A percentile compares a stretch with the other conserved stretches of the same genome.
Conservation (phyloP, 2,888 invertebrate genomes). For the Drosophila parthenogenetica region DNA sequence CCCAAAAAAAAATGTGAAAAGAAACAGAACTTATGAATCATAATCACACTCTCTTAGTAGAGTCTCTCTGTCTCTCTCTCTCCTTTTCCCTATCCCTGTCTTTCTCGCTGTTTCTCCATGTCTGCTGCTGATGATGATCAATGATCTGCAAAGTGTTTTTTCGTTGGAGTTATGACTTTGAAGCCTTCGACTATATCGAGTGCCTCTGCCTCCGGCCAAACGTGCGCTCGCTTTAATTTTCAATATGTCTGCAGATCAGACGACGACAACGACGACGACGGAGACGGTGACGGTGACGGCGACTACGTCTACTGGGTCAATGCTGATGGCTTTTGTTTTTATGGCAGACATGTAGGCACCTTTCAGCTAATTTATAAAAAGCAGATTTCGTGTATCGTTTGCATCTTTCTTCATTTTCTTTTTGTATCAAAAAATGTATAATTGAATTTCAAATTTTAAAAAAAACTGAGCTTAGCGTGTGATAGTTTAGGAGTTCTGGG, state of each 20-base stretch:
- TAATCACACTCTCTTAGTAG: conserved; percentile 64
- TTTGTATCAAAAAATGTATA: conserved; percentile 16
- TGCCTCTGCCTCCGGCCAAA: conserved; percentile 53
- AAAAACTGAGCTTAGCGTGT: conserved; percentile 24
- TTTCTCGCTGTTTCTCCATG: not conserved
- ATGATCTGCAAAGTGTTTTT: conserved; percentile 82
- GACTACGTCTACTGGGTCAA: conserved; percentile 66
- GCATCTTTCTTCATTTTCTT: conserved; percentile 14
- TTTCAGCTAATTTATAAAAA: conserved; percentile 68
- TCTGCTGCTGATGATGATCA: conserved; percentile 77
- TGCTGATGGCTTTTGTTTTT: conserved; percentile 77
- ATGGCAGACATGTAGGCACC: conserved; percentile 81
- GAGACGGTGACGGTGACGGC: not conserved
- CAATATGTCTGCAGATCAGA: conserved; percentile 68
- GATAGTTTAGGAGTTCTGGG: conserved; percentile 24
- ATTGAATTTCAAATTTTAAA: conserved; percentile 29
- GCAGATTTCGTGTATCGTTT: conserved; percentile 44
- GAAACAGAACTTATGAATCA: conserved; percentile 71
- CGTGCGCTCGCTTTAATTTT: conserved; percentile 79
- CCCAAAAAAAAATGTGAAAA: conserved; percentile 38
- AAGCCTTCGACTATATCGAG: conserved; percentile 32
- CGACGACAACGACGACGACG: conserved; percentile 16
- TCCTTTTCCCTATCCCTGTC: conserved; percentile 15
- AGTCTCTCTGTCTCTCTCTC: conserved; percentile 5
- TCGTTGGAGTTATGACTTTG: conserved; percentile 59